Evolutionary conservation across 2,888 invertebrate genomes (phyloP).

Genomic region (Auanema sp.): DNA sequence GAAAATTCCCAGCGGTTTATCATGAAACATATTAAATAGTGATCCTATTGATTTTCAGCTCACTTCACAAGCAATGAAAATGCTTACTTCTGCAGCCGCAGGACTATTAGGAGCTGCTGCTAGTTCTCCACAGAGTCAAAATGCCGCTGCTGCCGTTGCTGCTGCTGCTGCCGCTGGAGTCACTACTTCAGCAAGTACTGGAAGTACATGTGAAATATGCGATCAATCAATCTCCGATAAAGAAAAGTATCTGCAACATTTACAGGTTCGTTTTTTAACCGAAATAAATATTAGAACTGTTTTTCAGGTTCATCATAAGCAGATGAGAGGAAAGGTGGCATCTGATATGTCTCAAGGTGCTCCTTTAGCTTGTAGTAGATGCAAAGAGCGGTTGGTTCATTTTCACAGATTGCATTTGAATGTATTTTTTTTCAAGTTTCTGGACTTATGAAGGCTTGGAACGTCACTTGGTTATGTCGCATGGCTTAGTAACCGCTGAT

Average conservation of each 20-base stretch:
- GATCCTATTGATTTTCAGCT: conserved; percentile 12
- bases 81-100: conserved; percentile 11
- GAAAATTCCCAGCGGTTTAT: not conserved
- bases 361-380: conserved; percentile 59
- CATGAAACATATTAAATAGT: not conserved
- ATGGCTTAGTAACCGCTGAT: conserved; percentile 89
- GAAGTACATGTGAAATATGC: conserved; percentile 56
- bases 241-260: conserved; percentile 47
- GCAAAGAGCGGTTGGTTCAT: conserved; percentile 45
- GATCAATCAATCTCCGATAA: conserved; percentile 42
- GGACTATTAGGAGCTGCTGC: no score
- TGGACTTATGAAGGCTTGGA: conserved; percentile 96
- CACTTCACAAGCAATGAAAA: conserved; percentile 17
- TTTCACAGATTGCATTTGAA: not conserved
- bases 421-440: conserved; percentile 68
- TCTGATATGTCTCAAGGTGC: conserved; percentile 58
- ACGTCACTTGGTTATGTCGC: conserved; percentile 88
- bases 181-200: conserved; percentile 2
- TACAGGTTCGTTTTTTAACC: conserved; percentile 35
- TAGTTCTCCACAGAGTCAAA: not conserved
- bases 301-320: conserved; percentile 48
- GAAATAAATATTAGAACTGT: not conserved
- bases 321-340: conserved; percentile 45
- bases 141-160: conserved; percentile 7
- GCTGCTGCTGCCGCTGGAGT: conserved; percentile 9